Evolutionary conservation across 2,113 vertebrate species (phyloP), one percentile per base, ranked within the genome.

Genomic region (Pampusana beccarii): DNA sequence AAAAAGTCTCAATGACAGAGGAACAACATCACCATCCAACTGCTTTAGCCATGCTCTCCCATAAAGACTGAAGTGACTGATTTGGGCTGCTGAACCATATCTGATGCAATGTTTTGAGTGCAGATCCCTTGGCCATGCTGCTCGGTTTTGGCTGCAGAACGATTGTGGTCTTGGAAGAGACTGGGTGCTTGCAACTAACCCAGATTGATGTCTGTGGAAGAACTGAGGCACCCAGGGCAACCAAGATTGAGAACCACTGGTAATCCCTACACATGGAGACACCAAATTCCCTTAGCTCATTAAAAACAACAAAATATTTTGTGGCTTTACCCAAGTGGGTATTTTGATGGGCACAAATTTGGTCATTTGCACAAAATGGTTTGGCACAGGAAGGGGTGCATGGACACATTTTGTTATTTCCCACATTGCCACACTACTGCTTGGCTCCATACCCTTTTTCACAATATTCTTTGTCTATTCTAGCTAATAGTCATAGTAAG

Each of bases 401-500:
- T 13, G 13, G 24, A 1, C 9, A 4, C 44, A 34, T 42, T 81
- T 74, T 48, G 8, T 53, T 23, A 20, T 33, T 70, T 29, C 6
- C 26, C 21, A 25, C 10, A 9, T 40, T 67, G 26, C 11, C 18
- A 16, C 5, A 42, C 6, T 7, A 36, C 13, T 33, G 3, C 1
- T 1, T 46, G 38, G 1, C 44, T 92, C 8, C 7, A 31, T 33
- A 28, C 1, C 1, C 12, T 74, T 80, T 75, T 75, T 5, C 25
- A 46, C 38, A 18, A 31, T 57, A 16, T n/a, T 42, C 29, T 69
- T 46, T 40, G 3, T 25, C 0, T 1, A 4, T 33, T 33, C 21
- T 34, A 74, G 16, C 3, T 66, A 34, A n/a, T 10, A 61, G 19
- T 19, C 0, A 0, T 3, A 23, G 12, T 33, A 57, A 75, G 13